Evolutionary conservation across 2,113 vertebrate species (phyloP).

Genomic region (Callorhinus ursinus): DNA sequence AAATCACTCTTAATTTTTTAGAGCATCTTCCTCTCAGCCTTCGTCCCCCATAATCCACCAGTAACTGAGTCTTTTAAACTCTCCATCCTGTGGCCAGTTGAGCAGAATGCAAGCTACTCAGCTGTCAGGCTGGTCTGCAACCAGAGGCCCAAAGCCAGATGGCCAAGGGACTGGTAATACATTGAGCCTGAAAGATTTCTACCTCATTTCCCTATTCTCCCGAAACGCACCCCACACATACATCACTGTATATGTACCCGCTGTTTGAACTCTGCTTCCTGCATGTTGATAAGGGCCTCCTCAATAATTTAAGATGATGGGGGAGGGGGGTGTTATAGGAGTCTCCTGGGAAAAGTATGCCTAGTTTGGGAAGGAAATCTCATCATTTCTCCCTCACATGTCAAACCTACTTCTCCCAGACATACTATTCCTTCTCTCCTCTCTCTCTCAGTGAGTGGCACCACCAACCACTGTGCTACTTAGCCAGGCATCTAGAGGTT

Average conservation of each 20-base stretch:
- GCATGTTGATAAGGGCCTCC: neutral
- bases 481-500: neutral
- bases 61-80: neutral
- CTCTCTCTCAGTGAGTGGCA: neutral
- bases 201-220: neutral
- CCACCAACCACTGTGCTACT: neutral
- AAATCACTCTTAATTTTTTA: conserved; percentile 34
- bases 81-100: neutral
- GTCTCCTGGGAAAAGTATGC: neutral
- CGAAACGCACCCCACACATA: neutral
- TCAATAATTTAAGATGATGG: neutral
- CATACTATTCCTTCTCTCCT: neutral
- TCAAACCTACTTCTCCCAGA: neutral
- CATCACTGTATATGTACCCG: neutral
- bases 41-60: neutral
- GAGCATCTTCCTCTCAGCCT: neutral
- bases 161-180: neutral
- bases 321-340: neutral
- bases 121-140: neutral
- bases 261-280: neutral
- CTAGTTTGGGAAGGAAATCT: neutral
- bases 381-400: neutral
- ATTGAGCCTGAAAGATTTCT: neutral
- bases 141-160: neutral
- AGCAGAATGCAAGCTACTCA: conserved; percentile 1